Conservation (phyloP, 2,113 vertebrate species). For the Sprattus sprattus region DNA sequence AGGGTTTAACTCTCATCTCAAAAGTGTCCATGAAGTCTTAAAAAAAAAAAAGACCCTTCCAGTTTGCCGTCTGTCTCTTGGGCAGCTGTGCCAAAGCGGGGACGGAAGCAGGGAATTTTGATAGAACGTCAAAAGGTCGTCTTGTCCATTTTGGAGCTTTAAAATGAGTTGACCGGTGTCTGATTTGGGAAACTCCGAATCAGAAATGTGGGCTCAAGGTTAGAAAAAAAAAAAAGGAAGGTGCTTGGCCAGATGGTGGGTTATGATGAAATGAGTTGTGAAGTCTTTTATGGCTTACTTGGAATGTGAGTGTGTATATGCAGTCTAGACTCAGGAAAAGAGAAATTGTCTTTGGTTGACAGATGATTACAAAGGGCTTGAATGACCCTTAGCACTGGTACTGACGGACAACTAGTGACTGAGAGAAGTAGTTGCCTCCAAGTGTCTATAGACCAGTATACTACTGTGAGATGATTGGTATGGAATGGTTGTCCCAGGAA, state of each 20-base stretch:
- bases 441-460: background rate
- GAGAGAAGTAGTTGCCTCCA: background rate
- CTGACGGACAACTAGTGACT: background rate
- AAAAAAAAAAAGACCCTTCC: background rate
- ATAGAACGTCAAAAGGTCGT: background rate
- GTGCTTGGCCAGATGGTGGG: background rate
- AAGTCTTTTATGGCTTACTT: background rate
- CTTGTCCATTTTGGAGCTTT: background rate
- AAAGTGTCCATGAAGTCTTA: background rate
- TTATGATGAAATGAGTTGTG: background rate
- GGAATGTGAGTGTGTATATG: background rate
- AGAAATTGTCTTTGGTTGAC: background rate
- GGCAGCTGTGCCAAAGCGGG: background rate
- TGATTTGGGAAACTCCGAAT: background rate
- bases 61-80: background rate
- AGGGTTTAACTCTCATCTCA: background rate
- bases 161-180: background rate
- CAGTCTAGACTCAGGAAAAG: background rate
- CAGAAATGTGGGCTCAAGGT: background rate
- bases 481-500: background rate
- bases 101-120: background rate
- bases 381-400: background rate
- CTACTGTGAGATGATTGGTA: background rate
- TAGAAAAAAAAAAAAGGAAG: background rate
- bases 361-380: background rate